Base-by-base conservation (phyloP, 2,113 vertebrate genomes). In the Neodontobutis hainanensis region DNA sequence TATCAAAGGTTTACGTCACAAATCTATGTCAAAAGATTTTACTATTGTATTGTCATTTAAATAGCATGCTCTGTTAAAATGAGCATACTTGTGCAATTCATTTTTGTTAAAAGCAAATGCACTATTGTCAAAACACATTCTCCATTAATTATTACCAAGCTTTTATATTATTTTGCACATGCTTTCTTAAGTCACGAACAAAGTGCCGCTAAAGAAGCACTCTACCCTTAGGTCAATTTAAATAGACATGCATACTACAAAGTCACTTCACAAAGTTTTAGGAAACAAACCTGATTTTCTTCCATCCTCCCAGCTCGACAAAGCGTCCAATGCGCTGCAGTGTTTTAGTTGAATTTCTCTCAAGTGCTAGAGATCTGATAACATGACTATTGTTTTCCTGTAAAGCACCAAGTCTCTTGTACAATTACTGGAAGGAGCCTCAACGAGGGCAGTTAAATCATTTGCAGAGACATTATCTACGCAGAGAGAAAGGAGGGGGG, bases 111-210 rank as follows among this genome's bases (percentile, higher is more conserved):
- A 63, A 78, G 73, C 47, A 15, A 36, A 15, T 19, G 59, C 76
- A 89, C 89, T 83, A 78, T 89, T 77, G 92, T 87, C 89, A 90
- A 92, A 92, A 73, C 47, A 34, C 70, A 85, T 87, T 93, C 92
- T 82, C 83, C n/a, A n/a, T n/a, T 88, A 91, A 94, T 94, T 92
- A 93, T 93, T 90, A 90, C 77, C 66, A 85, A 90, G 73, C 82
- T 75, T 81, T 59, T 87, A 88, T 85, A 7, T 40, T 40, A 16
- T 19, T 42, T 58, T 58, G 38, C 57, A 62, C 73, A 11, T 78
- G 85, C 87, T 69, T 75, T 68, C 66, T 82, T n/a, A n/a, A n/a
- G n/a, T n/a, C n/a, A n/a, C n/a, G n/a, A n/a, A n/a, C n/a, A 90
- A 75, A 73, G 60, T 74, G 88, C 87, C 89, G 73, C 76, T 86